phyloP scores from a whole-genome alignment of 53 echinoderm and acorn worm genomes.

The Echinometra lucunter region DNA sequence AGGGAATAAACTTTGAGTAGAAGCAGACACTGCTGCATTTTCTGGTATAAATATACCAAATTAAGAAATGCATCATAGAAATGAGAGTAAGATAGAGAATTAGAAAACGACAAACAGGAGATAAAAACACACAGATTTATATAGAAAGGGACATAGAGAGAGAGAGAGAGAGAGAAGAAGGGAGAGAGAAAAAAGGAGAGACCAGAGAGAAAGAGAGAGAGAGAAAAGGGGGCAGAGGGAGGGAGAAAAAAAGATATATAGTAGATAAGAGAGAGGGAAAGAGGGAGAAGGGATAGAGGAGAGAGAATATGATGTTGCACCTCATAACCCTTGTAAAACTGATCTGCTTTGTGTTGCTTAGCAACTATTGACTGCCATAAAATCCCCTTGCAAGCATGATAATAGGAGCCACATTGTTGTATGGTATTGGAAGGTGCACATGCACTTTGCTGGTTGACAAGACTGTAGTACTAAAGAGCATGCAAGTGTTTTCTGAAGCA shows the following conservation, averaged over 20 bases:
- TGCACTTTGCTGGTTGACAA: conserved; percentile 24
- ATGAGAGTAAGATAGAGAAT: background rate
- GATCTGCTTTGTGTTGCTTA: conserved; percentile 41
- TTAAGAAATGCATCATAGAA: background rate
- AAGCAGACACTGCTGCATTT: background rate
- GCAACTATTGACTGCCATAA: conserved; percentile 59
- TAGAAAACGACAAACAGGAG: too few relatives aligned
- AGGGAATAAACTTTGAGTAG: background rate
- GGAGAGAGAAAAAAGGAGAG: background rate
- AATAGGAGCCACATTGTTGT: conserved; percentile 20
- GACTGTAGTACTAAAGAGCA: background rate
- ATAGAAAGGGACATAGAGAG: background rate
- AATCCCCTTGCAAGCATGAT: conserved; percentile 24
- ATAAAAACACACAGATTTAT: background rate
- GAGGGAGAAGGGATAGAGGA: background rate
- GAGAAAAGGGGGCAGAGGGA: background rate
- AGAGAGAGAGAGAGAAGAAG: background rate
- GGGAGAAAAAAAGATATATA: background rate
- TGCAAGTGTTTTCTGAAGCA: background rate
- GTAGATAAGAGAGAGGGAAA: background rate
- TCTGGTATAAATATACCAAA: background rate
- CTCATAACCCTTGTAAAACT: conserved; percentile 13
- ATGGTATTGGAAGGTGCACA: background rate
- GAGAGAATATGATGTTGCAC: background rate
- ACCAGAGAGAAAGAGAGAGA: background rate